Evolutionary conservation across 2,888 invertebrate species (phyloP).

Genomic region (Drosophila borealis): DNA sequence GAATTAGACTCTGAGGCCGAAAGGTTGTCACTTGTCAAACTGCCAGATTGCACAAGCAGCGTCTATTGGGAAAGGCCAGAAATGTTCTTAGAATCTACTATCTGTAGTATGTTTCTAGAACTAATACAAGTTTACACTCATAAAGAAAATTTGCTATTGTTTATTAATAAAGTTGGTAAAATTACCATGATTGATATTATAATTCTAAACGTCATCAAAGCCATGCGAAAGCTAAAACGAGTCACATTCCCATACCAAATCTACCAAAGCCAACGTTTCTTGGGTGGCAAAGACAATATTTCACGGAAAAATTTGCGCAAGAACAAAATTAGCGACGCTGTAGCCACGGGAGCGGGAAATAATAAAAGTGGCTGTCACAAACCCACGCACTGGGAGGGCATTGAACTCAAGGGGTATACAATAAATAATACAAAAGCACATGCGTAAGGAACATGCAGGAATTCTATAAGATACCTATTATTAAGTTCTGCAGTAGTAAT

Average conservation of each 20-base stretch:
- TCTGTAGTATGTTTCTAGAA: slow-evolving; percentile 2
- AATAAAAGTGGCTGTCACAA: slow-evolving; percentile 63
- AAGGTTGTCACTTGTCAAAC: slow-evolving; percentile 67
- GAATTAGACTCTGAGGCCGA: slow-evolving; percentile 11
- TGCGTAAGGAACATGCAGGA: too few relatives aligned
- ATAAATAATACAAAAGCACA: neutral
- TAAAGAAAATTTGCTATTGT: too few relatives aligned
- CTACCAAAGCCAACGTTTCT: neutral
- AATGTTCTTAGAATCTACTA: slow-evolving; percentile 12
- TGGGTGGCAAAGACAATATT: slow-evolving; percentile 12
- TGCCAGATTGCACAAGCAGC: slow-evolving; percentile 68
- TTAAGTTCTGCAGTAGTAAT: too few relatives aligned
- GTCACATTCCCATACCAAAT: neutral
- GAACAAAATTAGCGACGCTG: slow-evolving; percentile 4
- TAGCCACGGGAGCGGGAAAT: too few relatives aligned
- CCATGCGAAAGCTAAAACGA: slow-evolving; percentile 30
- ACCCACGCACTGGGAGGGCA: slow-evolving; percentile 49
- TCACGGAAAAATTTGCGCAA: slow-evolving; percentile 39
- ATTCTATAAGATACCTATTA: neutral
- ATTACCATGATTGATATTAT: neutral
- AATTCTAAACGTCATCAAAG: neutral
- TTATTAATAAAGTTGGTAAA: too few relatives aligned
- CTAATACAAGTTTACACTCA: neutral
- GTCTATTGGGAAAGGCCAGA: slow-evolving; percentile 67
- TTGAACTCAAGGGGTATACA: slow-evolving; percentile 52